A percentile compares a stretch with the other conserved stretches of the same genome.
Conservation (phyloP, 2,888 invertebrate genomes). For the Phalera bucephala region DNA sequence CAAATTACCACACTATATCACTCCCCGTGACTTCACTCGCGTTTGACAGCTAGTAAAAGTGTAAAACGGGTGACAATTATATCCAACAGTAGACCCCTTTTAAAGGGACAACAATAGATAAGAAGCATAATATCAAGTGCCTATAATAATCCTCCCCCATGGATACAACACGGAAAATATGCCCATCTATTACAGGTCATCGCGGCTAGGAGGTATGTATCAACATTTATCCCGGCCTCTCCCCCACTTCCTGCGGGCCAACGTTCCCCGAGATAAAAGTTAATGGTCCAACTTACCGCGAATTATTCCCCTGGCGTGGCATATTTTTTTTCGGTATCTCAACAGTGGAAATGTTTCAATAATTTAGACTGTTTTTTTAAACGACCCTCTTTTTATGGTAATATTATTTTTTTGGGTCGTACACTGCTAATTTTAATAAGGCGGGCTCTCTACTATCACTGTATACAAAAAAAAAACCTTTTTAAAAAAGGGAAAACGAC, state of each 20-base stretch:
- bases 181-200: conserved; percentile 33
- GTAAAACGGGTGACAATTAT: too few relatives aligned
- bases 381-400: conserved; percentile 32
- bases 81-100: too few relatives aligned
- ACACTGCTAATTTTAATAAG: too few relatives aligned
- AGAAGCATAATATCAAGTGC: too few relatives aligned
- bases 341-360: conserved; percentile 46
- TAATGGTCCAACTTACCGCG: conserved; percentile 73
- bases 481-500: too few relatives aligned
- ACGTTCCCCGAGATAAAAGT: conserved; percentile 63
- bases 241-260: conserved; percentile 28
- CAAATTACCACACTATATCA: too few relatives aligned
- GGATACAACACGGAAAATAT: conserved; percentile 12
- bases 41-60: too few relatives aligned
- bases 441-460: too few relatives aligned
- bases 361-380: conserved; percentile 42
- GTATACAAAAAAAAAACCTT: too few relatives aligned
- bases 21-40: too few relatives aligned
- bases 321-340: conserved; percentile 45
- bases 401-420: too few relatives aligned
- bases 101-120: too few relatives aligned
- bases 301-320: conserved; percentile 57
- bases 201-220: conserved; percentile 25
- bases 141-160: neutral
- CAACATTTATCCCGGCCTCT: conserved; percentile 30